phyloP scores from a whole-genome alignment of 2,888 invertebrate species.

The Andrena fulva region DNA sequence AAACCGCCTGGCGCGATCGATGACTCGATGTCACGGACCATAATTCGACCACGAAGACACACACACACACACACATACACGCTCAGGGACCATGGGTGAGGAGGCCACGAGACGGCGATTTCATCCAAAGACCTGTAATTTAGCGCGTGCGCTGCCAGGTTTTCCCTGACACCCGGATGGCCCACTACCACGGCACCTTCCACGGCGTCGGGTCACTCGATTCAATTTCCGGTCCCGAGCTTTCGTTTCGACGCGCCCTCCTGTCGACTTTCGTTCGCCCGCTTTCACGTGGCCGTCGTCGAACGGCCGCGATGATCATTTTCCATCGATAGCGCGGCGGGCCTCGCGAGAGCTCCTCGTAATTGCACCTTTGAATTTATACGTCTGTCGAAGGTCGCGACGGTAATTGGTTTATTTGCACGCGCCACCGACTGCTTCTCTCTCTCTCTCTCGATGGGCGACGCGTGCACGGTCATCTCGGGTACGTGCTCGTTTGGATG shows the following conservation, averaged over 20 bases:
- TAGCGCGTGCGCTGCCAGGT: slow-evolving; percentile 39
- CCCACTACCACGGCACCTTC: slow-evolving; percentile 11
- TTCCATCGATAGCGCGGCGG: slow-evolving; percentile 28
- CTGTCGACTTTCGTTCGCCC: background rate
- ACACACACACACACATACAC: background rate
- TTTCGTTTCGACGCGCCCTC: slow-evolving; percentile 36
- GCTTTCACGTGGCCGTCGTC: slow-evolving; percentile 35
- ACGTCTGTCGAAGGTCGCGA: slow-evolving; percentile 28
- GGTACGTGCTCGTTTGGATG: background rate
- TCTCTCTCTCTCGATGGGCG: background rate
- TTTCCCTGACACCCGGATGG: slow-evolving; percentile 29
- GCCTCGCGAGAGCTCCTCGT: slow-evolving; percentile 8
- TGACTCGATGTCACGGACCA: slow-evolving; percentile 9
- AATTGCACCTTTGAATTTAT: slow-evolving; percentile 43
- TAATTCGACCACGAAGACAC: background rate
- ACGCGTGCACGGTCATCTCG: background rate
- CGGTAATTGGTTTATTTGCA: slow-evolving; percentile 43
- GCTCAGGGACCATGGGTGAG: background rate
- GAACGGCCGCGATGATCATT: slow-evolving; percentile 38
- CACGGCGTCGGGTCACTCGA: slow-evolving; percentile 21
- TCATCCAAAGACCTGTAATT: slow-evolving; percentile 40
- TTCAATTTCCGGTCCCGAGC: slow-evolving; percentile 52
- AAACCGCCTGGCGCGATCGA: slow-evolving; percentile 17
- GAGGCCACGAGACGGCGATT: slow-evolving; percentile 8
- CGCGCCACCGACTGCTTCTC: slow-evolving; percentile 14